Evolutionary conservation across 2,797 vertebrate genomes (phyloP).

Genomic region (Spondyliosoma cantharus): DNA sequence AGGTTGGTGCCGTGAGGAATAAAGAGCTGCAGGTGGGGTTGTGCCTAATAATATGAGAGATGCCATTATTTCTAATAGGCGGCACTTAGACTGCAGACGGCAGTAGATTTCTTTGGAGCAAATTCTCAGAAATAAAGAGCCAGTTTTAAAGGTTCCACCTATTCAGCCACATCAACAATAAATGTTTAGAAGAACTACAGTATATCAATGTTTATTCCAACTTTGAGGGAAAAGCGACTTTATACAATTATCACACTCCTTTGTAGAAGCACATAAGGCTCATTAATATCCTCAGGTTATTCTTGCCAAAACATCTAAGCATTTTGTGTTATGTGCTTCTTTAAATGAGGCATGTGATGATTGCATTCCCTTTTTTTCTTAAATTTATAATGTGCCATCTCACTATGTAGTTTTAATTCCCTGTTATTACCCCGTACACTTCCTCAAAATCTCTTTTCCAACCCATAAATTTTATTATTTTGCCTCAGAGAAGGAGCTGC

Average conservation of each 20-base stretch:
- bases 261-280: slow-evolving; percentile 20
- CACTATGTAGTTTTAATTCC: neutral
- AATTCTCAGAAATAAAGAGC: neutral
- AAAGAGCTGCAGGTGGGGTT: slow-evolving; percentile 23
- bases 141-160: neutral
- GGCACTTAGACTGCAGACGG: too few species aligned
- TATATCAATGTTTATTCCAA: neutral
- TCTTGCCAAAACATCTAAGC: slow-evolving; percentile 29
- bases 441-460: neutral
- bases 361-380: slow-evolving; percentile 13
- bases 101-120: neutral
- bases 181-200: neutral
- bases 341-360: slow-evolving; percentile 42
- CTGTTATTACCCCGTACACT: neutral
- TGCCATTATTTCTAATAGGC: neutral
- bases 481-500: neutral
- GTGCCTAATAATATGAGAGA: neutral
- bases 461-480: slow-evolving; percentile 9
- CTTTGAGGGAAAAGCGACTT: neutral
- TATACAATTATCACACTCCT: slow-evolving; percentile 39
- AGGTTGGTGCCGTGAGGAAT: slow-evolving; percentile 6
- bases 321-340: slow-evolving; percentile 12
- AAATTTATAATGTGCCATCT: neutral
- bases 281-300: slow-evolving; percentile 1
- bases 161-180: neutral